phyloP scores from a whole-genome alignment of 1,140 invertebrate genomes.

The Holcopasites calliopsidis region DNA sequence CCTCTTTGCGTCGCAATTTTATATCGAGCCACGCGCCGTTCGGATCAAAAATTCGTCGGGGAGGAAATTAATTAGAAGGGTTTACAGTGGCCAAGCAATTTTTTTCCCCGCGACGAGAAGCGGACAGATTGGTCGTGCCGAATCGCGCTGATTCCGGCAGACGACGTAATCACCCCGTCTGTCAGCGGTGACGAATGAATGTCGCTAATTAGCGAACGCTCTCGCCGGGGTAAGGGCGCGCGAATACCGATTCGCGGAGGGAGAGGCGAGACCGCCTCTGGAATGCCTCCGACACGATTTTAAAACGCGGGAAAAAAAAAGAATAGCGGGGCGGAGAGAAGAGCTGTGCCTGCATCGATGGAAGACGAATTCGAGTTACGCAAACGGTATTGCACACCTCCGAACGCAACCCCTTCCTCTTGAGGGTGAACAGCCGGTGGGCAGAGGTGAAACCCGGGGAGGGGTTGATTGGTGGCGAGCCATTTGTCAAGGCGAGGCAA shows the following conservation, averaged over 20 bases:
- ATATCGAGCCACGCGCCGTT: no score
- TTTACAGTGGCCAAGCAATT: constrained; percentile 46
- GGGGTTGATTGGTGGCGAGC: constrained; percentile 61
- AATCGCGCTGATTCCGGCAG: constrained; percentile 56
- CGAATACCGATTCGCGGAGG: constrained; percentile 42
- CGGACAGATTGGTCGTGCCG: constrained; percentile 39
- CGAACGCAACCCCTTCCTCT: constrained; percentile 45
- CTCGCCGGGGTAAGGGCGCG: constrained; percentile 45
- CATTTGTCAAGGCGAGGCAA: constrained; percentile 68
- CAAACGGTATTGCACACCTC: constrained; percentile 52
- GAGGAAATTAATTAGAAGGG: constrained; percentile 42
- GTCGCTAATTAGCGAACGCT: constrained; percentile 72
- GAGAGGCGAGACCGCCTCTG: not conserved
- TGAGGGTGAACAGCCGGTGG: constrained; percentile 1
- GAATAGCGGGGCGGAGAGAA: not conserved
- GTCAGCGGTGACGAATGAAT: constrained; percentile 71
- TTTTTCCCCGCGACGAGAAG: constrained; percentile 21
- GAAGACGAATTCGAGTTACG: constrained; percentile 37
- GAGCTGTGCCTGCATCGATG: not conserved
- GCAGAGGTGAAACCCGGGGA: not conserved
- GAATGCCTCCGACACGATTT: constrained; percentile 36
- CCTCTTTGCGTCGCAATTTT: not conserved
- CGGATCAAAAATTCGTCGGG: constrained; percentile 20
- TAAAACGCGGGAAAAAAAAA: constrained; percentile 16
- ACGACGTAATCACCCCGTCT: constrained; percentile 72